phyloP scores from a whole-genome alignment of 2,113 vertebrate species.

The Struthio camelus region DNA sequence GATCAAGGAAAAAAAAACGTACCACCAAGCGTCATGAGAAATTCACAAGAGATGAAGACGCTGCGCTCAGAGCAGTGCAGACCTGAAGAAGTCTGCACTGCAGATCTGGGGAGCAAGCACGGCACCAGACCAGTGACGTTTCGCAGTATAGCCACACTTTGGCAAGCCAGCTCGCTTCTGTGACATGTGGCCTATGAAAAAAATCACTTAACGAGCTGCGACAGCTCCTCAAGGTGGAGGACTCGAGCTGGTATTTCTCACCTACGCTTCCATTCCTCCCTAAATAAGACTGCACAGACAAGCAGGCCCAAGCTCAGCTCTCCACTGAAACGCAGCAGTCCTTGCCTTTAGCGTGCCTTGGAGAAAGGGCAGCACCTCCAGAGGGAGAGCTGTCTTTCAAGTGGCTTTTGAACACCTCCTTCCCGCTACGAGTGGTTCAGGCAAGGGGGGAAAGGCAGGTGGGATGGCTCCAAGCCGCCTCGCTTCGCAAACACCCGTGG shows the following conservation, averaged over 20 bases:
- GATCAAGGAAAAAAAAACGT: neutral
- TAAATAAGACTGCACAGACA: neutral
- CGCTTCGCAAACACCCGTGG: neutral
- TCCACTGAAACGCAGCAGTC: neutral
- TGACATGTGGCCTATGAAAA: neutral
- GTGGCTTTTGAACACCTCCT: neutral
- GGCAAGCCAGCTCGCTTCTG: neutral
- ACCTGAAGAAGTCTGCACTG: neutral
- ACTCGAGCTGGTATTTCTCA: neutral
- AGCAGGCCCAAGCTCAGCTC: neutral
- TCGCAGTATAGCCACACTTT: neutral
- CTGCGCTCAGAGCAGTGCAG: neutral
- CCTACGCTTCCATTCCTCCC: neutral
- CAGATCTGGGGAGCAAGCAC: neutral
- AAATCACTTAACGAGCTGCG: neutral
- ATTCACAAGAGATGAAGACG: neutral
- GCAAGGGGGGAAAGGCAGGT: neutral
- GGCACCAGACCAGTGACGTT: neutral
- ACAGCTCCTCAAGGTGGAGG: neutral
- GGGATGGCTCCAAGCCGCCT: neutral
- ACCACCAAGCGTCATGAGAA: neutral
- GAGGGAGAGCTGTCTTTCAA: neutral
- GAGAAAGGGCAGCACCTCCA: neutral
- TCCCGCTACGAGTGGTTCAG: neutral
- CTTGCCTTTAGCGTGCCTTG: neutral